Conservation (phyloP, 2,113 vertebrate genomes). For the Oryzias curvinotus region DNA sequence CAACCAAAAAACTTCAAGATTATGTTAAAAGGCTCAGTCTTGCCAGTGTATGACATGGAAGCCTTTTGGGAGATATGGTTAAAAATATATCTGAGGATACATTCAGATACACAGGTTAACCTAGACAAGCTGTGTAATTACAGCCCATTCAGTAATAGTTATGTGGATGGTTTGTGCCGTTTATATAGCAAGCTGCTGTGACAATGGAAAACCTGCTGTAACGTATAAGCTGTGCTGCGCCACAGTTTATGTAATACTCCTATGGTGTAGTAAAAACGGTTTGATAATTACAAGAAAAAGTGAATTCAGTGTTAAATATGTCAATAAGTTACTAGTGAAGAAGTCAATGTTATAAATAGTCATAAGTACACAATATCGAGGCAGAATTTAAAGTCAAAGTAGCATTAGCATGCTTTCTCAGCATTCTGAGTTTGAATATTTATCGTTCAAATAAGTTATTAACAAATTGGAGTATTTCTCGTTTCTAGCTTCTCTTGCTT, state of each 20-base stretch:
- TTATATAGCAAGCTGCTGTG: neutral
- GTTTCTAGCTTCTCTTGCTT: neutral
- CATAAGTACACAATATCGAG: neutral
- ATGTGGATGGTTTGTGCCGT: neutral
- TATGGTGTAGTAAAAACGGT: neutral
- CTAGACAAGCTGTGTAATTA: no score
- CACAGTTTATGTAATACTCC: neutral
- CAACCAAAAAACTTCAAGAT: constrained; percentile 15
- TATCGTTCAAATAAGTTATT: constrained; percentile 1
- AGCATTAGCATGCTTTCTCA: neutral
- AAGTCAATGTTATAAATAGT: neutral
- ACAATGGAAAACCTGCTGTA: neutral
- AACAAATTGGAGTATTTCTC: neutral
- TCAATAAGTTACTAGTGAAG: neutral
- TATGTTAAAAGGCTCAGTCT: neutral
- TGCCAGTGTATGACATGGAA: neutral
- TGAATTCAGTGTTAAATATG: neutral
- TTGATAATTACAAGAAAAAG: neutral
- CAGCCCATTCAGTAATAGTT: no score
- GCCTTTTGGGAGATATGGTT: no score
- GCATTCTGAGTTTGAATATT: neutral
- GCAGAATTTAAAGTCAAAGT: no score
- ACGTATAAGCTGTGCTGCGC: neutral
- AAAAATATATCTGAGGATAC: no score
- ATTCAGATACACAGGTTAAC: no score